phyloP scores from a whole-genome alignment of 2,888 invertebrate species.

The Elgonia sp. region DNA sequence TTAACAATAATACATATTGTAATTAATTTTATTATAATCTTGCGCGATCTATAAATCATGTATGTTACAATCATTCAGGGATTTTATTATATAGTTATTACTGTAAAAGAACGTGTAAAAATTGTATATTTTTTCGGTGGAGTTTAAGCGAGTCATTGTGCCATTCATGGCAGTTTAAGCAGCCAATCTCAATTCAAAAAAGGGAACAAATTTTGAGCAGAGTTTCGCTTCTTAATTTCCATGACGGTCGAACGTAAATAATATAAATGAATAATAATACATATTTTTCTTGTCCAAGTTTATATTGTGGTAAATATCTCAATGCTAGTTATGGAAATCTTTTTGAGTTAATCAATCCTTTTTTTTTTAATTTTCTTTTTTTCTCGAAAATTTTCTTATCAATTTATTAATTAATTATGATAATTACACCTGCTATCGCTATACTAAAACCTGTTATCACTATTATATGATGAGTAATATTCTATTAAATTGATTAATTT shows the following conservation, averaged over 20 bases:
- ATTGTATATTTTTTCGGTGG: constrained; percentile 72
- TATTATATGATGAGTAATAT: too few relatives aligned
- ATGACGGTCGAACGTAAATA: constrained; percentile 42
- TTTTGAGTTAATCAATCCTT: too few relatives aligned
- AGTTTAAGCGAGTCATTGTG: constrained; percentile 67
- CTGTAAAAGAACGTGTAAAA: constrained; percentile 78
- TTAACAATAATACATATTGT: constrained; percentile 43
- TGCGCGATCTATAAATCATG: constrained; percentile 81
- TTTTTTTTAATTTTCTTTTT: too few relatives aligned
- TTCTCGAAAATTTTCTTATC: too few relatives aligned
- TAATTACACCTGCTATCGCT: too few relatives aligned
- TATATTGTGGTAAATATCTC: constrained; percentile 31
- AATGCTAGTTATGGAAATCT: too few relatives aligned
- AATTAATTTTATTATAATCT: constrained; percentile 65
- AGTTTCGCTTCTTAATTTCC: constrained; percentile 41
- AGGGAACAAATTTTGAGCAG: constrained; percentile 5
- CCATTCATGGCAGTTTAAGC: constrained; percentile 51
- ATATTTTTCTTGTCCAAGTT: constrained; percentile 67
- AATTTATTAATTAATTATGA: too few relatives aligned
- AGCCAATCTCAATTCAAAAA: constrained; percentile 26
- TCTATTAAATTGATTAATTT: too few relatives aligned
- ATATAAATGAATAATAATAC: constrained; percentile 38
- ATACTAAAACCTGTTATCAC: too few relatives aligned
- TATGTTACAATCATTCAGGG: constrained; percentile 85
- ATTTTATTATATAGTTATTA: constrained; percentile 86